Evolutionary conservation across 2,797 vertebrate genomes (phyloP).

Genomic region (Sandelia bainsii): DNA sequence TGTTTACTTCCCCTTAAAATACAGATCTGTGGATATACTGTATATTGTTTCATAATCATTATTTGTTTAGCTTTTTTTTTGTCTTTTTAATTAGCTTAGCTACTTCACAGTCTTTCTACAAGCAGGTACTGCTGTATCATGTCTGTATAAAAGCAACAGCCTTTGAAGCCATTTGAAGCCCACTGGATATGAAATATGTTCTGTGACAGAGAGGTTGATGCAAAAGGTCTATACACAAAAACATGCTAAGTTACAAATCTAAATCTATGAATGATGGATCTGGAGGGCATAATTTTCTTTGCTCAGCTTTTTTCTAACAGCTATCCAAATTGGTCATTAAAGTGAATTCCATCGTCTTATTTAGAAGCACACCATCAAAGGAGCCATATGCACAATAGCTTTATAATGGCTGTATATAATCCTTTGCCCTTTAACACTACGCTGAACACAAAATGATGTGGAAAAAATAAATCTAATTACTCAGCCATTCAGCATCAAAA

Average conservation of each 20-base stretch:
- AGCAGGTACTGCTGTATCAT: not conserved
- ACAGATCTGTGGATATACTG: not conserved
- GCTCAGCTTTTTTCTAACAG: slow-evolving; percentile 36
- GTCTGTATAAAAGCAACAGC: not conserved
- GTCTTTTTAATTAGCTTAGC: not conserved
- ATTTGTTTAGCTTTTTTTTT: not conserved
- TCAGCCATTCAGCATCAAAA: slow-evolving; percentile 74
- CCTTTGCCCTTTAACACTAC: slow-evolving; percentile 76
- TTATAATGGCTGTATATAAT: slow-evolving; percentile 77
- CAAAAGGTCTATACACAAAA: slow-evolving; percentile 35
- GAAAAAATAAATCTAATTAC: slow-evolving; percentile 80
- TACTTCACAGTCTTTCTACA: not conserved
- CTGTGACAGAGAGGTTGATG: slow-evolving; percentile 22
- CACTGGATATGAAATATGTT: slow-evolving; percentile 19
- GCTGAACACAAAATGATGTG: slow-evolving; percentile 78
- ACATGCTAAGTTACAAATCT: slow-evolving; percentile 42
- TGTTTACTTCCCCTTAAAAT: not conserved
- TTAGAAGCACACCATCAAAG: slow-evolving; percentile 68
- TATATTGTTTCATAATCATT: not conserved
- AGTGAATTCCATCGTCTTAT: slow-evolving; percentile 65
- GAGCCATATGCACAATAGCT: slow-evolving; percentile 70
- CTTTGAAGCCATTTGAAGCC: slow-evolving; percentile 6
- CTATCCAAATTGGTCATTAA: slow-evolving; percentile 69
- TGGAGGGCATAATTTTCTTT: slow-evolving; percentile 42
- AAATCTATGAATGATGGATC: slow-evolving; percentile 49